Evolutionary conservation across 2,113 vertebrate species (phyloP).

Genomic region (Sitta europaea): DNA sequence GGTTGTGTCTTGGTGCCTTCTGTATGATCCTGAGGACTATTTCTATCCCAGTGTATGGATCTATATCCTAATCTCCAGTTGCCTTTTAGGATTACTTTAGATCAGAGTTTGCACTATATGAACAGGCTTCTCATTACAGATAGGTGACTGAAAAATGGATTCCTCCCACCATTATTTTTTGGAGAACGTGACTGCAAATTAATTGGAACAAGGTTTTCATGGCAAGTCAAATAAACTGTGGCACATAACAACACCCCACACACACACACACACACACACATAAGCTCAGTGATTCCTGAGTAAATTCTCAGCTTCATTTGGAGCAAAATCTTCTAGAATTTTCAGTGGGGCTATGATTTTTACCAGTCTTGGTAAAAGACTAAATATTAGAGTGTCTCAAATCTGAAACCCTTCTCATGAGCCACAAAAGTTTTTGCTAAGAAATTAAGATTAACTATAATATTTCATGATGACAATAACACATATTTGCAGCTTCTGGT

Average conservation of each 20-base stretch:
- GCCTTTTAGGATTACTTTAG: not conserved
- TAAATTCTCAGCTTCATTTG: not conserved
- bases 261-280: too few relatives aligned
- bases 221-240: not conserved
- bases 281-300: not conserved
- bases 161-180: not conserved
- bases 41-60: not conserved
- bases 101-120: not conserved
- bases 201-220: accelerated
- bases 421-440: not conserved
- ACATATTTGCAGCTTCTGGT: not conserved
- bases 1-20: not conserved
- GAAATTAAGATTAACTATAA: not conserved
- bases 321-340: not conserved
- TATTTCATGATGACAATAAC: not conserved
- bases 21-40: not conserved
- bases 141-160: not conserved
- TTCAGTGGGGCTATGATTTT: not conserved
- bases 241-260: too few relatives aligned
- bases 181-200: not conserved
- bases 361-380: not conserved
- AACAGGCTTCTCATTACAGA: not conserved
- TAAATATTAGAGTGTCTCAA: not conserved
- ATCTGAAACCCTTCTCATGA: not conserved
- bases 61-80: not conserved